A percentile compares a stretch with the other conserved stretches of the same genome.
Evolutionary conservation across 2,113 vertebrate species (phyloP).

Genomic region (Amphiprion percula): DNA sequence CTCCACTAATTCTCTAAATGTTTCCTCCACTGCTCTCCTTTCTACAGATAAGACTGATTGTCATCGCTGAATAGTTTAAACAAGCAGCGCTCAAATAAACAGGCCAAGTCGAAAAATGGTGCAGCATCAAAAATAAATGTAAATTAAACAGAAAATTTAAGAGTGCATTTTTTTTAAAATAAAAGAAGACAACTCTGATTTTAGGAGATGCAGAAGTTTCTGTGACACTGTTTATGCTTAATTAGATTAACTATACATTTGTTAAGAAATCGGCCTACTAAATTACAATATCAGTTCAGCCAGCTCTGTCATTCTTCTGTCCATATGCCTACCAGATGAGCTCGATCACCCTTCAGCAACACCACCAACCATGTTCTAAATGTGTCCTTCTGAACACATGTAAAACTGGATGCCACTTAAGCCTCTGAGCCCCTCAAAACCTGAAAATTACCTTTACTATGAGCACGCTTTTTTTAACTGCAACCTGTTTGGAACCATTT

Average conservation of each 20-base stretch:
- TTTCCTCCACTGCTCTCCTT: conserved; percentile 67
- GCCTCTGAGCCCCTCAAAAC: too few species aligned
- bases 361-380: too few species aligned
- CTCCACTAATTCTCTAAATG: conserved; percentile 72
- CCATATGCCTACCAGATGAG: too few species aligned
- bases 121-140: conserved; percentile 23
- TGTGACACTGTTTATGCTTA: background rate
- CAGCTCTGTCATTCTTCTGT: too few species aligned
- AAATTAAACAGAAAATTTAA: conserved; percentile 15
- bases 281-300: background rate
- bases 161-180: conserved; percentile 8
- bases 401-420: too few species aligned
- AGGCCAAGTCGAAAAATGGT: conserved; percentile 35
- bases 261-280: too few species aligned
- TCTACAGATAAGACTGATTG: conserved; percentile 70
- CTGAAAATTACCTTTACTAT: too few species aligned
- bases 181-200: background rate
- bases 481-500: too few species aligned
- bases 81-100: conserved; percentile 60
- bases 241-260: background rate
- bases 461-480: too few species aligned
- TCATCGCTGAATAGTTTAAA: conserved; percentile 43
- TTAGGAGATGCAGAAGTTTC: background rate
- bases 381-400: too few species aligned
- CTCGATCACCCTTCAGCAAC: too few species aligned